phyloP scores from a whole-genome alignment of 2,888 invertebrate genomes.

The Gastrophysa polygoni region DNA sequence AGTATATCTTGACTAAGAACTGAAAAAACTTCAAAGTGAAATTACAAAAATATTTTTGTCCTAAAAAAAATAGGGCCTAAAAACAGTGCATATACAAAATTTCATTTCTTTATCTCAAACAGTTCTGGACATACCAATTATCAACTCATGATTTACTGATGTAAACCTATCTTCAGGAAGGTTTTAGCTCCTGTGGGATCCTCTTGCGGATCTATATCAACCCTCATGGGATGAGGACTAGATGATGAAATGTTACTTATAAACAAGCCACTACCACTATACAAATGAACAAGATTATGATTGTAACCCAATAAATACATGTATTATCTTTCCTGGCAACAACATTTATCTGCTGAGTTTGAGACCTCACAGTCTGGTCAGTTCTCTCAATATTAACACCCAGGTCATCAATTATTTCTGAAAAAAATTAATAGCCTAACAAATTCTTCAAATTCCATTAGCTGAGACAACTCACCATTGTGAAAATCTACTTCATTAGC shows the following conservation, averaged over 20 bases:
- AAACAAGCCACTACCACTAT: slow-evolving; percentile 64
- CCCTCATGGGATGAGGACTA: no score
- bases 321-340: slow-evolving; percentile 73
- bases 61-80: no score
- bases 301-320: slow-evolving; percentile 77
- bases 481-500: slow-evolving; percentile 78
- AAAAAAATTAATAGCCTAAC: slow-evolving; percentile 38
- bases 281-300: slow-evolving; percentile 70
- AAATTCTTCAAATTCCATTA: slow-evolving; percentile 7
- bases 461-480: slow-evolving; percentile 66
- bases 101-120: no score
- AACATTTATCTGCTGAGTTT: slow-evolving; percentile 70
- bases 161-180: no score
- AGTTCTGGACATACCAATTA: no score
- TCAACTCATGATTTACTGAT: no score
- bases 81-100: no score
- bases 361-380: slow-evolving; percentile 68
- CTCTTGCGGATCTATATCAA: no score
- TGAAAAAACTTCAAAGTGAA: no score
- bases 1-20: no score
- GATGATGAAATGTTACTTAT: background rate
- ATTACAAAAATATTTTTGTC: no score
- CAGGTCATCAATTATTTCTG: slow-evolving; percentile 78
- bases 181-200: no score
- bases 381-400: slow-evolving; percentile 75